Evolutionary conservation across 2,888 invertebrate species (phyloP).

Genomic region (Cyrtodaria siliqua): DNA sequence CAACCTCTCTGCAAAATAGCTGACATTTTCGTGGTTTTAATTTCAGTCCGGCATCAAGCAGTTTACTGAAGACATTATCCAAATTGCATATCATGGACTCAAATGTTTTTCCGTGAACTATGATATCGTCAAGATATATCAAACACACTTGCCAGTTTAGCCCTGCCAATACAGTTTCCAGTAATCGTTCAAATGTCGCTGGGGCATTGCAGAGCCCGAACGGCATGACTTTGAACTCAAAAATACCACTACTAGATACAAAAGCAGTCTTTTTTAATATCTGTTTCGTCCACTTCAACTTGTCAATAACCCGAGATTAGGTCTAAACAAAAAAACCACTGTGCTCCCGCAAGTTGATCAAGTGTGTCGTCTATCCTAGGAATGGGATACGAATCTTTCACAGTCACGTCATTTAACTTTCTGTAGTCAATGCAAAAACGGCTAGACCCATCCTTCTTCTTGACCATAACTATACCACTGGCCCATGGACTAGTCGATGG

Average conservation of each 20-base stretch:
- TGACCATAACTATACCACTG: conserved; percentile 41
- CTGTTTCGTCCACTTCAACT: conserved; percentile 35
- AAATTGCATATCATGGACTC: conserved; percentile 5
- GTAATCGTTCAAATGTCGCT: conserved; percentile 18
- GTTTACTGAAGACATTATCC: neutral
- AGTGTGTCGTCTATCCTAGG: conserved; percentile 44
- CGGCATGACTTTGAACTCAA: conserved; percentile 34
- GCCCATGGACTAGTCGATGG: conserved; percentile 49
- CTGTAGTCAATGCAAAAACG: conserved; percentile 51
- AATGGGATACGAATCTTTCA: conserved; percentile 32
- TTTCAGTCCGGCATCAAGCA: conserved; percentile 31
- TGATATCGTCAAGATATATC: conserved; percentile 4
- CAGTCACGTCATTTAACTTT: conserved; percentile 26
- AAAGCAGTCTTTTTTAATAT: conserved; percentile 60
- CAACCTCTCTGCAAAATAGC: conserved; percentile 16
- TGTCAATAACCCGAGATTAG: conserved; percentile 64
- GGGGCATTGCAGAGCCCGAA: conserved; percentile 66
- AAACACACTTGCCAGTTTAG: conserved; percentile 16
- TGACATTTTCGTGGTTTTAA: conserved; percentile 37
- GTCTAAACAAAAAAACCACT: conserved; percentile 59
- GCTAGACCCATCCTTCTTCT: conserved; percentile 45
- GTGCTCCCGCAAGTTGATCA: conserved; percentile 27
- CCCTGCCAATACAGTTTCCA: conserved; percentile 52
- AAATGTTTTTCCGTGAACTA: conserved; percentile 4
- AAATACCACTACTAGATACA: conserved; percentile 26